Evolutionary conservation across 2,888 invertebrate species (phyloP), one percentile per base, ranked within the genome.

Genomic region (Parthenolecanium corni): DNA sequence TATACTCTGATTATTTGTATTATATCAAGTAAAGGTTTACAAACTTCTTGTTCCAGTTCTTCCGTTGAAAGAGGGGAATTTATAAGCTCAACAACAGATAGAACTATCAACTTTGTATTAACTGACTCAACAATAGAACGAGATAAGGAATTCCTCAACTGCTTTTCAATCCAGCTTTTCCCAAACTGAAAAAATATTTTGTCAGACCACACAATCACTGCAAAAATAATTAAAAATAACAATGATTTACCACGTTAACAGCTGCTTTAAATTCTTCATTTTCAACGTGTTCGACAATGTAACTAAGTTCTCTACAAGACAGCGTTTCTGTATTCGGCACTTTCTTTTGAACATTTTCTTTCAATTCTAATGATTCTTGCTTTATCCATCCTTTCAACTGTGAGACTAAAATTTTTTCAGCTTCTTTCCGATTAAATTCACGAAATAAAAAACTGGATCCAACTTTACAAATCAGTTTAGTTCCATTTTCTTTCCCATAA

Each of bases 121-220:
- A 61, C 36, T 9, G 40, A 47, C 11, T 61, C 61, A 21, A 2
- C 23, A 21, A 61, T 11, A 5, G 31, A 31, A 49, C 49, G 47
- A 12, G n/a, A 14, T 23, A 61, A 16, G 38, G 36, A 21, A 21
- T 31, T 49, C 23, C 40, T 61, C 23, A 61, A 40, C 16, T 61
- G 61, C 40, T 61, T 61, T 51, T 61, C 61, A 36, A 61, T 61
- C 61, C 61, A 61, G 21, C 49, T 36, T 47, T 61, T 61, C 21
- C 61, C 61, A 21, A 51, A 40, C 61, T 61, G 36, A 16, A 58
- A 23, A 16, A 16, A 44, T 44, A 4, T 9, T 18, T 14, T 9
- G 5, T 16, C 5, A 44, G 6, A 18, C 3, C 18, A 44, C n/a
- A 16, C 6, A 18, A 44, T 6, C 31, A 31, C 4, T 31, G 31